Evolutionary conservation across 2,888 invertebrate genomes (phyloP), one percentile per base, ranked within the genome.

Genomic region (Polymixis flavicincta): DNA sequence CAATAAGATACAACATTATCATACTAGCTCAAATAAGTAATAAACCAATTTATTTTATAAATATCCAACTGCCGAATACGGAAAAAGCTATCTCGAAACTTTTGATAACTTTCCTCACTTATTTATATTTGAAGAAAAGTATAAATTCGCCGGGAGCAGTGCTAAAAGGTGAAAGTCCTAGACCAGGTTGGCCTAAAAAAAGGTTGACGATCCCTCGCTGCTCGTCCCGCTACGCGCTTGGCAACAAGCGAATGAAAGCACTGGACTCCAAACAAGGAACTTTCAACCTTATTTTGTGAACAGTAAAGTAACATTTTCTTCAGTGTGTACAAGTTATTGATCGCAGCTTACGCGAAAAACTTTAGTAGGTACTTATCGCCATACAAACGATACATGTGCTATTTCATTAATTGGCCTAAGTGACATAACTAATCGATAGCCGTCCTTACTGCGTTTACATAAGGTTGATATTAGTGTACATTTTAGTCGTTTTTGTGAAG

Each of bases 311-410:
- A 9, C 55, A 72, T 89, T 90, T 87, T 0, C 5, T n/a, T 64
- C 81, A 75, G 0, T 45, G 0, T 9, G 1, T 9, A 52, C 73
- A 85, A 90, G 92, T 94, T 96, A 96, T 96, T 95, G 96, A 96
- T 96, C 96, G 94, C 87, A 89, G 93, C 94, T 94, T 92, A 92
- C 91, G 94, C 94, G 94, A 95, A 95, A 95, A 96, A 95, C 93
- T 96, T 94, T 90, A 92, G 92, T n/a, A n/a, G n/a, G n/a, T 94
- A 94, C 94, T 94, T 94, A 94, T 94, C 93, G 93, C 94, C 90
- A 80, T 93, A 93, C 92, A 93, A 93, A 91, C 90, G 91, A 92
- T 91, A 92, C 89, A 90, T 91, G 92, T 91, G 92, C 91, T 93
- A 91, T 92, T 92, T 92, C 91, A 94, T 93, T 94, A 93, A 94